These are phyloP conservation scores for Rhinichthys klamathensis DNA, from an alignment of 2,113 vertebrate genomes.

Conservation along the genomic window DNA sequence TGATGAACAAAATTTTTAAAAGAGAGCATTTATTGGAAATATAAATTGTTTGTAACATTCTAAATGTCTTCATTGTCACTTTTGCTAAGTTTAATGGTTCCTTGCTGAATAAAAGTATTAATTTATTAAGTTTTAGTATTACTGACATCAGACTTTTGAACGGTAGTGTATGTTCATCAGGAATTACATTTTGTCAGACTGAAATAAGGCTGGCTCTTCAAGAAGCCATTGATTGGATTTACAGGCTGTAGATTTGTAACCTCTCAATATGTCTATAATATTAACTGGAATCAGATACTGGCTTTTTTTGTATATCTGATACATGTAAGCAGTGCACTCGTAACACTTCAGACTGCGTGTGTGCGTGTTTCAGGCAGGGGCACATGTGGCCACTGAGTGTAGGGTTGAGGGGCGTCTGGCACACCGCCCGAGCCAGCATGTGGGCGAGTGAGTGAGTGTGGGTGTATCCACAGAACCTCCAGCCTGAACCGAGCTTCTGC, in stretches of 20 bases:
- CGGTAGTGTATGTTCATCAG: neutral
- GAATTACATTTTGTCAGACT: neutral
- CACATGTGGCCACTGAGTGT: constrained; percentile 53
- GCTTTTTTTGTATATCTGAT: neutral
- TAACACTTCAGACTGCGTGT: constrained; percentile 5
- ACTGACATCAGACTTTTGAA: neutral
- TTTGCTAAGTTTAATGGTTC: neutral
- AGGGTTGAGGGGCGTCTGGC: constrained; percentile 67
- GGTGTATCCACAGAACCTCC: constrained; percentile 72
- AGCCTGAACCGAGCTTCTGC: constrained; percentile 57
- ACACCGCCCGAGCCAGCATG: constrained; percentile 62
- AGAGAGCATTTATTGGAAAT: too few relatives aligned
- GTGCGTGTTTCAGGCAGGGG: constrained; percentile 32
- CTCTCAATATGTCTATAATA: neutral
- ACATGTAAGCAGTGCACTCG: neutral
- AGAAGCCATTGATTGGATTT: neutral
- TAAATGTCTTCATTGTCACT: neutral
- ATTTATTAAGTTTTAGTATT: neutral
- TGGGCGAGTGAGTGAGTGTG: constrained; percentile 72
- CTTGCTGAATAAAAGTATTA: neutral
- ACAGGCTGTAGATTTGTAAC: neutral
- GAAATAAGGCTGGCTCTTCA: constrained; percentile 1
- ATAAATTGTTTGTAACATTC: neutral
- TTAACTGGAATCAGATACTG: neutral
- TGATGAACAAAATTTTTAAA: neutral